Percentiles rank a stretch among this genome's conserved stretches.
Conservation (phyloP, 2,888 invertebrate species). For the Sphecodes monilicornis region DNA sequence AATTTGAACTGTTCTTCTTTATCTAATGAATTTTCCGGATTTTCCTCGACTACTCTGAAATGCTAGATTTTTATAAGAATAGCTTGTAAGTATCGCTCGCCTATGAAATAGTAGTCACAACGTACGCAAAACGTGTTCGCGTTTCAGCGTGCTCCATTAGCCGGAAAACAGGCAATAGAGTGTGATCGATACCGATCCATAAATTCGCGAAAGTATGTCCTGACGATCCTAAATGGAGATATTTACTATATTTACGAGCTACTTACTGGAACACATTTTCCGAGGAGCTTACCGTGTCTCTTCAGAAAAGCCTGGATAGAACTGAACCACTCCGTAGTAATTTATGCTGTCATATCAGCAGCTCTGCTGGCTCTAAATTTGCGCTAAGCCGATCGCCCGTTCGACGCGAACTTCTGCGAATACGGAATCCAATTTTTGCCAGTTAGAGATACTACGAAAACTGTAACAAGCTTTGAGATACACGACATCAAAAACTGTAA, state of each 20-base stretch:
- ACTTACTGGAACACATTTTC: conserved; percentile 43
- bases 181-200: conserved; percentile 36
- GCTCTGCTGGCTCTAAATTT: conserved; percentile 29
- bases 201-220: conserved; percentile 29
- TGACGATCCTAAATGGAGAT: conserved; percentile 40
- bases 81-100: neutral
- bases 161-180: conserved; percentile 33
- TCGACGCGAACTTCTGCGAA: neutral
- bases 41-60: too few relatives aligned
- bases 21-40: too few relatives aligned
- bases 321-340: conserved; percentile 32
- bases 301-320: conserved; percentile 34
- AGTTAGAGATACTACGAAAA: neutral
- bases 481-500: neutral
- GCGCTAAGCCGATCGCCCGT: conserved; percentile 9
- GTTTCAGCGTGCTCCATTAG: conserved; percentile 25
- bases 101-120: neutral
- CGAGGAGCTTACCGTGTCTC: conserved; percentile 42
- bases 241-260: conserved; percentile 53
- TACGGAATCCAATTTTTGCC: neutral
- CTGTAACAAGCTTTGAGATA: neutral
- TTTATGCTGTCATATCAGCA: conserved; percentile 47
- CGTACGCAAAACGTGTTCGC: neutral
- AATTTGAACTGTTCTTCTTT: too few relatives aligned
- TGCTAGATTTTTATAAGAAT: too few relatives aligned